phyloP scores from a whole-genome alignment of 2,113 vertebrate species.

The Tetrax tetrax region DNA sequence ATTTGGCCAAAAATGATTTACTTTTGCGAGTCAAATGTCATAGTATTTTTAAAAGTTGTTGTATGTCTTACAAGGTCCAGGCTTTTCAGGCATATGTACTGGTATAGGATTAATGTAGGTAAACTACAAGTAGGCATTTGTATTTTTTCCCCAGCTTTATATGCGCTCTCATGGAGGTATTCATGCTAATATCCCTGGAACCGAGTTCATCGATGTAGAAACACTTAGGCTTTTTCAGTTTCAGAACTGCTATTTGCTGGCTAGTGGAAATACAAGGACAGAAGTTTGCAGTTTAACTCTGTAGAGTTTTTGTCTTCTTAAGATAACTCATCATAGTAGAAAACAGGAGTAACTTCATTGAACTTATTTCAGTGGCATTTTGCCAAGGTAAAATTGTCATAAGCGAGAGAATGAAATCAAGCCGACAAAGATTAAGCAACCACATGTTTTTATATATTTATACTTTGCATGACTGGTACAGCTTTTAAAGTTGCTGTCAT shows the following conservation, averaged over 20 bases:
- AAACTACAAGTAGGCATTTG: not conserved
- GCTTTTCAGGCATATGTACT: not conserved
- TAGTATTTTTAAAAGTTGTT: not conserved
- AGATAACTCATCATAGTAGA: not conserved
- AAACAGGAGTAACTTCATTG: conserved; percentile 19
- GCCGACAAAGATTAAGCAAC: conserved; percentile 29
- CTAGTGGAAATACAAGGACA: not conserved
- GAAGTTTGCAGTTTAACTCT: conserved; percentile 1
- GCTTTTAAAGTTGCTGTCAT: conserved; percentile 42
- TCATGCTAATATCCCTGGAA: not conserved
- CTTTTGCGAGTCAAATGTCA: not conserved
- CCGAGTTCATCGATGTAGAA: not conserved
- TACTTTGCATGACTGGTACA: conserved; percentile 45
- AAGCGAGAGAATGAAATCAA: conserved; percentile 18
- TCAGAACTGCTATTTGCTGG: not conserved
- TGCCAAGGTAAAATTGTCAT: not conserved
- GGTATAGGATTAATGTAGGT: not conserved
- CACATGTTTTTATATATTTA: conserved; percentile 38
- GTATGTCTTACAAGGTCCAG: not conserved
- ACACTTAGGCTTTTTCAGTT: not conserved
- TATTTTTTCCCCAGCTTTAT: not conserved
- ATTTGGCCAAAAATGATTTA: not conserved
- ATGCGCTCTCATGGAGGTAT: not conserved
- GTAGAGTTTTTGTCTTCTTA: not conserved
- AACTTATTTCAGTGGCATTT: conserved; percentile 15